These are phyloP conservation scores for Psix sp. DNA, from an alignment of 1,140 invertebrate species.

Conservation along the genomic window DNA sequence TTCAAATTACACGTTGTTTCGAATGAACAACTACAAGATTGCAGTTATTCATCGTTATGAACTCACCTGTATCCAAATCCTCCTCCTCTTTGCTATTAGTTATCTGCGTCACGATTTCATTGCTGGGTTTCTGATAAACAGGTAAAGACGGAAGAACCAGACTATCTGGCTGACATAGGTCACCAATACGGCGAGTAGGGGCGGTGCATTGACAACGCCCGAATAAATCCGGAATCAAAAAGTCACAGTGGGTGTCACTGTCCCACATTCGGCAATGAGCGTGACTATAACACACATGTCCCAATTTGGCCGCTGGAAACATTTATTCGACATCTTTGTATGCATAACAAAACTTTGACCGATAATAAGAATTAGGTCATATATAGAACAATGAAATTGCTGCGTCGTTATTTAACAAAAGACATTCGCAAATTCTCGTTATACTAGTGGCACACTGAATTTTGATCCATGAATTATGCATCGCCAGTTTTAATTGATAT, in stretches of 20 bases:
- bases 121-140: slow-evolving; percentile 44
- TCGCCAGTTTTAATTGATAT: too few relatives aligned
- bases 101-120: slow-evolving; percentile 17
- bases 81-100: slow-evolving; percentile 29
- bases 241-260: slow-evolving; percentile 89
- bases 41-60: not conserved
- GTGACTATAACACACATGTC: slow-evolving; percentile 93
- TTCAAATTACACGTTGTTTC: too few relatives aligned
- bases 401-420: too few relatives aligned
- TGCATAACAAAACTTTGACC: too few relatives aligned
- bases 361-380: too few relatives aligned
- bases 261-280: slow-evolving; percentile 90
- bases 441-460: too few relatives aligned
- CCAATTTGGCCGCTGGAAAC: slow-evolving; percentile 87
- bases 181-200: slow-evolving; percentile 81
- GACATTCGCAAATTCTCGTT: too few relatives aligned
- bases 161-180: slow-evolving; percentile 76
- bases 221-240: slow-evolving; percentile 91
- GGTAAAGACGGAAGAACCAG: slow-evolving; percentile 66
- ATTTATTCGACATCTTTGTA: too few relatives aligned
- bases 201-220: slow-evolving; percentile 89
- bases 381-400: too few relatives aligned
- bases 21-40: too few relatives aligned
- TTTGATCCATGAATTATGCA: too few relatives aligned
- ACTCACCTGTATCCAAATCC: slow-evolving; percentile 61